phyloP scores from a whole-genome alignment of 1,140 invertebrate genomes.

The Trinorchestia longiramus region DNA sequence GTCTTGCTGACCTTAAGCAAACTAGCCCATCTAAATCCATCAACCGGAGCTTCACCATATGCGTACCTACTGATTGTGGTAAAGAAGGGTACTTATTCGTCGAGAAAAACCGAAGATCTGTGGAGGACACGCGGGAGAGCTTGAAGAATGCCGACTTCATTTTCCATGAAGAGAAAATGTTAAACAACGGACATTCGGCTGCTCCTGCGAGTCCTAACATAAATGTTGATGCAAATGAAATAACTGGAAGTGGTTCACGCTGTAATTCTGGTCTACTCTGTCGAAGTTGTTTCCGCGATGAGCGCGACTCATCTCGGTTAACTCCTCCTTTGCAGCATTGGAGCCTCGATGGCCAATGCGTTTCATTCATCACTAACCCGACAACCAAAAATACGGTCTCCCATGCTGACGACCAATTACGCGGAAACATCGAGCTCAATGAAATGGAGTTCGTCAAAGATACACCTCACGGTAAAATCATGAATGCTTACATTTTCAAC shows the following conservation, averaged over 20 bases:
- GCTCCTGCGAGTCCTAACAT: neutral
- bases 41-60: conserved; percentile 16
- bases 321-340: neutral
- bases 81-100: neutral
- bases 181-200: neutral
- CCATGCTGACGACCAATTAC: neutral
- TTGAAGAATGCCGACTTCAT: conserved; percentile 21
- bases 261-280: conserved; percentile 14
- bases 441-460: neutral
- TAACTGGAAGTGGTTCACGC: neutral
- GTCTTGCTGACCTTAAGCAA: neutral
- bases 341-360: neutral
- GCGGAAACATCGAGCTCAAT: neutral
- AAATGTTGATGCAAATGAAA: neutral
- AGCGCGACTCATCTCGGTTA: conserved; percentile 36
- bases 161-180: conserved; percentile 12
- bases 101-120: neutral
- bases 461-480: neutral
- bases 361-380: neutral
- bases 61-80: neutral
- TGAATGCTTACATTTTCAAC: conserved; percentile 22
- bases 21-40: neutral
- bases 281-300: conserved; percentile 40
- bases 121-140: neutral
- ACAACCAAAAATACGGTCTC: neutral